Conservation (phyloP, 2,113 vertebrate genomes). For the Talpa occidentalis region DNA sequence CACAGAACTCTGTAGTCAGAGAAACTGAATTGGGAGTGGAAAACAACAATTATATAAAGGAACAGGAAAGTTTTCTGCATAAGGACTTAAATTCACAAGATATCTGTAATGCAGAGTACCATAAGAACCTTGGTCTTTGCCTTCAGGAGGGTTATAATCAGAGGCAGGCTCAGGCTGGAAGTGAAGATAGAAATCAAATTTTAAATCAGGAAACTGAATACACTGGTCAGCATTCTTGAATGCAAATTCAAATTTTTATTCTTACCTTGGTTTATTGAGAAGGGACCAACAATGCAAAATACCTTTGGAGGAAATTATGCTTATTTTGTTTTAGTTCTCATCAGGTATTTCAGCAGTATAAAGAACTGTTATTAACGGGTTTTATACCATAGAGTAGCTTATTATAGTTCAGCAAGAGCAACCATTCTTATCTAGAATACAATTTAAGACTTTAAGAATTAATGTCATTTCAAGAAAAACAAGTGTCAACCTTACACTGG, state of each 20-base stretch:
- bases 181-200: neutral
- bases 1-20: neutral
- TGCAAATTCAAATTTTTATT: constrained; percentile 14
- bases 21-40: neutral
- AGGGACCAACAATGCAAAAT: constrained; percentile 7
- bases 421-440: constrained; percentile 30
- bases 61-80: neutral
- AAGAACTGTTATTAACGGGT: neutral
- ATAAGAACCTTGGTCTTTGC: neutral
- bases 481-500: neutral
- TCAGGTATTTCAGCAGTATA: neutral
- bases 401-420: neutral
- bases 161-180: neutral
- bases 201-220: neutral
- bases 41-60: neutral
- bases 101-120: neutral
- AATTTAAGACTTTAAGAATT: constrained; percentile 12
- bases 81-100: neutral
- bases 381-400: neutral
- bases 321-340: constrained; percentile 5
- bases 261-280: neutral
- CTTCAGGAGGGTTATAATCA: constrained; percentile 23
- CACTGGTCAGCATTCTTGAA: neutral
- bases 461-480: neutral
- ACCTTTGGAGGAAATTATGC: neutral